Evolutionary conservation across 2,888 invertebrate species (phyloP).

Genomic region (Biston stratarius): DNA sequence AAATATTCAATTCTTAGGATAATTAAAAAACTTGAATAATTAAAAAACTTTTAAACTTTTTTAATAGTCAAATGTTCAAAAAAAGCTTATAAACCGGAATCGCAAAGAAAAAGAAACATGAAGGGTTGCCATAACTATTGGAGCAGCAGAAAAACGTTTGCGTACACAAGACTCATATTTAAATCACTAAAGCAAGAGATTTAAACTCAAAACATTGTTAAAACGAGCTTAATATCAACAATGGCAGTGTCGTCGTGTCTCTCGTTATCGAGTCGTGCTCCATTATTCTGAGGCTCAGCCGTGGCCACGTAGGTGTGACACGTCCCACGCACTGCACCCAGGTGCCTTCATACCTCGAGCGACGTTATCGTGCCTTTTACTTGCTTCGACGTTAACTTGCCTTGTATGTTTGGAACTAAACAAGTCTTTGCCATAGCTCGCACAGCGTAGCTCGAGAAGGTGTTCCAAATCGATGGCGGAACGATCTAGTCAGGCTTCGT

Average conservation of each 20-base stretch:
- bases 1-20: too few species aligned
- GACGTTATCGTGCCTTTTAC: constrained; percentile 31
- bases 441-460: too few species aligned
- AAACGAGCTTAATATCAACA: constrained; percentile 26
- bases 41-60: too few species aligned
- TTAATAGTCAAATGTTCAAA: too few species aligned
- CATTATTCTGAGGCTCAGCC: constrained; percentile 52
- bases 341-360: constrained; percentile 58
- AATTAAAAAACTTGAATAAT: too few species aligned
- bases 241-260: constrained; percentile 17
- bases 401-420: neutral
- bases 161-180: neutral
- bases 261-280: constrained; percentile 57
- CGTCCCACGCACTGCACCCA: constrained; percentile 75
- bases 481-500: too few species aligned
- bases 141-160: neutral
- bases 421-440: neutral
- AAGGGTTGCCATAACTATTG: neutral
- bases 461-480: too few species aligned
- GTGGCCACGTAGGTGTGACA: constrained; percentile 63
- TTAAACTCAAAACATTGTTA: constrained; percentile 30
- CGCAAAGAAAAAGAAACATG: too few species aligned
- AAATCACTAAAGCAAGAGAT: constrained; percentile 7
- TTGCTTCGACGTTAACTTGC: constrained; percentile 31
- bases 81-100: too few species aligned